Evolutionary conservation across 2,888 invertebrate genomes (phyloP).

Genomic region (Brenthis ino): DNA sequence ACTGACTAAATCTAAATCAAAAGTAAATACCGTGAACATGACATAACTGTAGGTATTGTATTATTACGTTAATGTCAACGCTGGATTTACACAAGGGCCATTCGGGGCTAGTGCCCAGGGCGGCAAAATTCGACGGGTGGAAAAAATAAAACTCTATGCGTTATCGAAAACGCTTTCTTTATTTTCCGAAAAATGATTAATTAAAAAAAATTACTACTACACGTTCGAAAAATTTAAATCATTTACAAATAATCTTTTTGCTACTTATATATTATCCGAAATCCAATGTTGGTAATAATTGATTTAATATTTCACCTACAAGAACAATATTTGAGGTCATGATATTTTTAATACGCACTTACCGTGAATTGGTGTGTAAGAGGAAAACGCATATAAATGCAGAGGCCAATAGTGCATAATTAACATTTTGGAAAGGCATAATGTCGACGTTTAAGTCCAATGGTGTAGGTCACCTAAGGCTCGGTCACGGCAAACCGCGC

Average conservation of each 20-base stretch:
- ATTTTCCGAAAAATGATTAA: too few relatives aligned
- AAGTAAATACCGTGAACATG: conserved; percentile 26
- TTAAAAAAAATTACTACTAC: too few relatives aligned
- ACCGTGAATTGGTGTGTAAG: conserved; percentile 24
- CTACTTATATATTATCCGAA: neutral
- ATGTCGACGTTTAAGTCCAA: conserved; percentile 38
- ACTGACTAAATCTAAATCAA: conserved; percentile 48
- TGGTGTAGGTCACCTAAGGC: conserved; percentile 31
- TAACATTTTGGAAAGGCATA: conserved; percentile 36
- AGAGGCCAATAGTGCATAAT: conserved; percentile 32
- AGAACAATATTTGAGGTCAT: neutral
- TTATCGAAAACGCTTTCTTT: too few relatives aligned
- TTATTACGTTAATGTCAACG: neutral
- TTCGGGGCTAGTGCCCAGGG: too few relatives aligned
- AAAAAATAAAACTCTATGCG: too few relatives aligned
- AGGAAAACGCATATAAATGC: conserved; percentile 32
- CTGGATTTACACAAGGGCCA: too few relatives aligned
- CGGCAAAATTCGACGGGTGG: too few relatives aligned
- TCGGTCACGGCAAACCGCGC: conserved; percentile 55
- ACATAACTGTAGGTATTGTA: neutral
- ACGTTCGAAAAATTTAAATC: too few relatives aligned
- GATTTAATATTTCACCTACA: neutral
- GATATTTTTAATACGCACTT: conserved; percentile 16
- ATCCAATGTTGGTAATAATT: too few relatives aligned
- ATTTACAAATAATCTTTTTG: too few relatives aligned